Percentiles rank a stretch among this genome's conserved stretches.
Conservation (phyloP, 1,140 invertebrate genomes). For the Euura saliciscinereae region DNA sequence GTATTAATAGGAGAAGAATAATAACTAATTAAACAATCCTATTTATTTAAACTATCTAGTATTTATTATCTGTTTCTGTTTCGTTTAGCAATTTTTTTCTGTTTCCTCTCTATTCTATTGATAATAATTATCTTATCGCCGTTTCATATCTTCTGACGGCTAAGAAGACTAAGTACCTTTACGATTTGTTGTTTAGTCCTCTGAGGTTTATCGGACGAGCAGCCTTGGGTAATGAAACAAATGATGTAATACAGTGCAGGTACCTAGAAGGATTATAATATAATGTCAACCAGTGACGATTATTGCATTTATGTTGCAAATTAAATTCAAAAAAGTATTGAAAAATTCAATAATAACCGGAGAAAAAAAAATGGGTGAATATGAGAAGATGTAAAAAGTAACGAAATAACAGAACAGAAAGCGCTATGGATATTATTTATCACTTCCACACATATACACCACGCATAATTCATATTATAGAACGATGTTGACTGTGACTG, state of each 20-base stretch:
- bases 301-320: not conserved
- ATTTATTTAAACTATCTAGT: slow-evolving; percentile 43
- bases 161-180: slow-evolving; percentile 22
- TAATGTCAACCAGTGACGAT: too few species aligned
- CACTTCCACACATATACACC: slow-evolving; percentile 4
- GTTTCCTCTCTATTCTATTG: not conserved
- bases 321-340: slow-evolving; percentile 4
- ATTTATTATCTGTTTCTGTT: slow-evolving; percentile 38
- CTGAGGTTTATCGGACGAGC: slow-evolving; percentile 44
- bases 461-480: slow-evolving; percentile 2
- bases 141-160: not conserved
- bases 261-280: too few species aligned
- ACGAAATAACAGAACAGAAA: slow-evolving; percentile 12
- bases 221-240: slow-evolving; percentile 33
- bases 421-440: slow-evolving; percentile 25
- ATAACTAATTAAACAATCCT: slow-evolving; percentile 31
- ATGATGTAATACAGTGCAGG: too few species aligned
- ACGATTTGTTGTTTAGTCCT: slow-evolving; percentile 40
- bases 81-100: slow-evolving; percentile 24
- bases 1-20: slow-evolving; percentile 7
- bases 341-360: slow-evolving; percentile 21
- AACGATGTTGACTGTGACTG: slow-evolving; percentile 55
- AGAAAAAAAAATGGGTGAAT: slow-evolving; percentile 17
- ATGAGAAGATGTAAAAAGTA: slow-evolving; percentile 9
- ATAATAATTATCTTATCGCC: not conserved